Conservation (phyloP, 1,140 invertebrate genomes). For the Coptotermes formosanus region DNA sequence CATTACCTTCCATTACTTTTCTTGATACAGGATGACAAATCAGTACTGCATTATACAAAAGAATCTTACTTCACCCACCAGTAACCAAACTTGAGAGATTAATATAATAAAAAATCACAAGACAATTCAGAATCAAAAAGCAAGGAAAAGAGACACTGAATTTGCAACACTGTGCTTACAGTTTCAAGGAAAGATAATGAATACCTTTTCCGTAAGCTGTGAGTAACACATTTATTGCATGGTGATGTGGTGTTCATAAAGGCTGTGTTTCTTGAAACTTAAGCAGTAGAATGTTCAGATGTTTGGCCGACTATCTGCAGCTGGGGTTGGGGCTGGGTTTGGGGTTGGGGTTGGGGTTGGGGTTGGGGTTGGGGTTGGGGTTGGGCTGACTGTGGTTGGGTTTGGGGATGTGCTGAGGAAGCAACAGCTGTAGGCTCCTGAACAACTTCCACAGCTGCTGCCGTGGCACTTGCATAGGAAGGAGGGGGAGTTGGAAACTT, state of each 20-base stretch:
- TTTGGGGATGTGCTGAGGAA: conserved; percentile 16
- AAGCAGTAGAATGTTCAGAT: neutral
- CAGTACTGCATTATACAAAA: neutral
- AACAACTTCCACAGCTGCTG: conserved; percentile 27
- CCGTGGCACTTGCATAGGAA: conserved; percentile 38
- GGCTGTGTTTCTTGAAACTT: neutral
- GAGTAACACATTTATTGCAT: neutral
- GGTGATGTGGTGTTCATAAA: neutral
- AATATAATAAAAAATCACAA: neutral
- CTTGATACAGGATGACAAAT: neutral
- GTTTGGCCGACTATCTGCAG: neutral
- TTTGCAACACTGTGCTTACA: neutral
- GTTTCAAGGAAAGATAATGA: neutral
- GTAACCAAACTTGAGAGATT: neutral
- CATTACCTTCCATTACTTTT: neutral
- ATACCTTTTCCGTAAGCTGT: neutral
- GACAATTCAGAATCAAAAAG: neutral
- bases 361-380: neutral
- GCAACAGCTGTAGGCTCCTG: conserved; percentile 32
- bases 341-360: conserved; percentile 10
- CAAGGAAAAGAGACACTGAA: neutral
- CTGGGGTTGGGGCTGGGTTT: neutral
- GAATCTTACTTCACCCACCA: neutral
- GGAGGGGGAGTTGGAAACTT: conserved; percentile 45
- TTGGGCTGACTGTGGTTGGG: neutral